phyloP scores from a whole-genome alignment of 2,888 invertebrate species.

The Folsomia candida region DNA sequence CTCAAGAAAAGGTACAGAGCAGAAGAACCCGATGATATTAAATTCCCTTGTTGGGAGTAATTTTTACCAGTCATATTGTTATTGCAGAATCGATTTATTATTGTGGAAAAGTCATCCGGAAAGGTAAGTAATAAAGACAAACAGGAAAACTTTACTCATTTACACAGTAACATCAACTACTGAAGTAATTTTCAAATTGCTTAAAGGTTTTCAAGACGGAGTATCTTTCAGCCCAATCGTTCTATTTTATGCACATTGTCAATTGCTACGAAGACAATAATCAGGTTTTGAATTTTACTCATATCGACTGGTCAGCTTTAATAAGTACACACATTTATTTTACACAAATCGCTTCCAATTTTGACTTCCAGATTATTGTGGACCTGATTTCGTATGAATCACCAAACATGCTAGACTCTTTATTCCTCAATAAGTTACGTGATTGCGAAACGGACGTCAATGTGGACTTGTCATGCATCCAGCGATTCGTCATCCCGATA shows the following conservation, averaged over 20 bases:
- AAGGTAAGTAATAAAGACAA: too few species aligned
- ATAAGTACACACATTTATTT: too few species aligned
- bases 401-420: conserved; percentile 53
- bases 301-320: not conserved
- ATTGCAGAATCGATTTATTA: conserved; percentile 54
- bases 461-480: conserved; percentile 52
- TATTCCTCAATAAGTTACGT: conserved; percentile 52
- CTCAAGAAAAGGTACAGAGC: not conserved
- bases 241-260: conserved; percentile 59
- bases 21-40: too few species aligned
- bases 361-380: conserved; percentile 52
- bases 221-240: conserved; percentile 54
- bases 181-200: too few species aligned
- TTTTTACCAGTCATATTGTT: too few species aligned
- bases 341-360: not conserved
- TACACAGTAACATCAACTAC: too few species aligned
- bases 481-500: conserved; percentile 57
- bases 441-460: conserved; percentile 44
- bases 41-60: too few species aligned
- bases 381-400: conserved; percentile 54
- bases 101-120: conserved; percentile 55
- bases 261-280: conserved; percentile 59
- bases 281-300: conserved; percentile 30
- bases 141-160: too few species aligned
- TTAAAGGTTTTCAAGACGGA: conserved; percentile 52